Percentiles rank a stretch among this genome's conserved stretches.
phyloP scores from a whole-genome alignment of 1,140 invertebrate species.

The Leptestheria dahalacensis region DNA sequence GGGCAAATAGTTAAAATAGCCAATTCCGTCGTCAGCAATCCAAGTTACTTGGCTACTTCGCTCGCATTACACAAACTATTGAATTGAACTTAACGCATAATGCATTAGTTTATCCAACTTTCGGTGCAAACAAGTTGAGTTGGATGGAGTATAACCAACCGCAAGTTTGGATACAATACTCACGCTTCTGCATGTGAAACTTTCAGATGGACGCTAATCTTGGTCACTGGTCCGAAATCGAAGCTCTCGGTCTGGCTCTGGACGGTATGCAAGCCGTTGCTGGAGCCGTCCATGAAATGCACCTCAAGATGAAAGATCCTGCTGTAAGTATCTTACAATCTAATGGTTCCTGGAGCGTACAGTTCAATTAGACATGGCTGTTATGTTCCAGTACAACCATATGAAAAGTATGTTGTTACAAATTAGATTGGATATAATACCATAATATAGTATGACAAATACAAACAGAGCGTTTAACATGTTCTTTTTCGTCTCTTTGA shows the following conservation, averaged over 20 bases:
- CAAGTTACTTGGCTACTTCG: too few species aligned
- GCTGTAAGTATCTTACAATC: slow-evolving; percentile 12
- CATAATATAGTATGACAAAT: too few species aligned
- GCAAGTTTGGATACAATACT: not conserved
- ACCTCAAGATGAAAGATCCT: slow-evolving; percentile 3
- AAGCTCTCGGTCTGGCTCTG: slow-evolving; percentile 10
- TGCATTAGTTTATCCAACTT: too few species aligned
- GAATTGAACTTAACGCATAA: too few species aligned
- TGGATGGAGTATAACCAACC: not conserved
- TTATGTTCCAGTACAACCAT: too few species aligned
- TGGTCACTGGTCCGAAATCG: slow-evolving; percentile 11
- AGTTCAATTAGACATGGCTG: too few species aligned
- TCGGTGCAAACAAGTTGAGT: not conserved
- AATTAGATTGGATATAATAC: not conserved
- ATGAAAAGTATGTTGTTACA: not conserved
- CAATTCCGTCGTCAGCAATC: too few species aligned
- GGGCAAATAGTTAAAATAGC: too few species aligned
- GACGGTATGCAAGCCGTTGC: slow-evolving; percentile 6
- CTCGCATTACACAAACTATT: too few species aligned
- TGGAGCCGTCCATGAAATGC: slow-evolving; percentile 3
- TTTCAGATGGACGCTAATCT: not conserved
- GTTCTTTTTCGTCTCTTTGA: not conserved
- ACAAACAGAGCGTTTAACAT: not conserved
- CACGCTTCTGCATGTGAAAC: too few species aligned
- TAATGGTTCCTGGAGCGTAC: too few species aligned